These are phyloP conservation scores for Pelosia muscerda DNA, from an alignment of 2,888 invertebrate species.

Conservation along the genomic window DNA sequence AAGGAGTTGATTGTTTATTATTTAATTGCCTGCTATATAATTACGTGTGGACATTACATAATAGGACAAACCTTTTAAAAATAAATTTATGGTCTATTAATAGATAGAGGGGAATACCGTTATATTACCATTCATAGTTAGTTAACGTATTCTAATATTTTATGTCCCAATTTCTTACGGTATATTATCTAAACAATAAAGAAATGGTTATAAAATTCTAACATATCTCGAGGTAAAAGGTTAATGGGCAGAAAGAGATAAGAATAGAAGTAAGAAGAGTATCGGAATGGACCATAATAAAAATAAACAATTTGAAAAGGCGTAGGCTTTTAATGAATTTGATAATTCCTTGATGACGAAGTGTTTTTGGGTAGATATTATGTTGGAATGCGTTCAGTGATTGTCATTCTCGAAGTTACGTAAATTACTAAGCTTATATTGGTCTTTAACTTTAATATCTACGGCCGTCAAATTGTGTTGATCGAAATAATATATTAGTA, in stretches of 20 bases:
- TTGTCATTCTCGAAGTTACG: not conserved
- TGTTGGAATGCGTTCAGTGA: constrained; percentile 1
- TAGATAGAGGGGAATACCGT: not conserved
- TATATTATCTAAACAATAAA: not conserved
- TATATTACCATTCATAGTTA: not conserved
- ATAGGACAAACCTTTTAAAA: not conserved
- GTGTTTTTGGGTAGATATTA: not conserved
- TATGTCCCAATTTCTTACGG: constrained; percentile 1
- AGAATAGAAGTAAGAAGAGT: not conserved
- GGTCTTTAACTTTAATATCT: no score
- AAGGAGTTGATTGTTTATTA: constrained; percentile 1
- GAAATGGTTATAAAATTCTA: not conserved
- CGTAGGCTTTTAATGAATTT: constrained; percentile 11
- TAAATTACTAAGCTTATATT: not conserved
- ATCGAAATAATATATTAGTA: no score
- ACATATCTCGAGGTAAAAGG: constrained; percentile 5
- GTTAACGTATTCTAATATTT: not conserved
- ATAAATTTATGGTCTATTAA: not conserved
- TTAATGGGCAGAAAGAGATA: constrained; percentile 7
- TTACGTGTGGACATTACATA: not conserved
- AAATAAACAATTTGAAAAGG: constrained; percentile 13
- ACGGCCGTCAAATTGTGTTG: no score
- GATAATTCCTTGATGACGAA: constrained; percentile 2
- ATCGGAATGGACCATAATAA: not conserved
- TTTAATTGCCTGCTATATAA: not conserved